Base-by-base conservation (phyloP, 2,113 vertebrate genomes). In the Proterorhinus semilunaris region DNA sequence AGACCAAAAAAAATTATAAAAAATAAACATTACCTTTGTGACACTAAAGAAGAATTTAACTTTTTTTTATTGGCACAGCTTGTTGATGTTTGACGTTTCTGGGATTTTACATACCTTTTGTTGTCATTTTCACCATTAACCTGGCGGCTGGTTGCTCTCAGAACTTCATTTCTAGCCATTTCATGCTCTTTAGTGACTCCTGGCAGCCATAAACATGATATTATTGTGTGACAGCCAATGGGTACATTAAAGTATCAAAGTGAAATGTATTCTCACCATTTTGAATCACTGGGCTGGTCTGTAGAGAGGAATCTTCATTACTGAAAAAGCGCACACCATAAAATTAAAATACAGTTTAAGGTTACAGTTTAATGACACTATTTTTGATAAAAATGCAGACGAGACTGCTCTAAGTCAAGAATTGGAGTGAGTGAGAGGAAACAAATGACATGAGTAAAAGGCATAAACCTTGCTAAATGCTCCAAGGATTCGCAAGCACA, bases 381-480 rank as follows among this genome's bases (percentile, higher is more conserved):
- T 36, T 36, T 4, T 36, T 4, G 27, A 36, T n/a, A n/a, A n/a
- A n/a, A n/a, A n/a, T n/a, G n/a, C n/a, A n/a, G n/a, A n/a, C n/a
- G n/a, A n/a, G n/a, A n/a, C n/a, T n/a, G n/a, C n/a, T n/a, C n/a
- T n/a, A 36, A 36, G 27, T 36, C 27, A 36, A 36, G 27, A 36
- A 36, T 5, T 36, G 4, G 4, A 1, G 27, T 36, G 27, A 36
- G 27, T 36, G 27, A 36, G 27, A 36, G 4, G 27, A 36, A 36
- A 36, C 27, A 36, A 36, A 36, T 36, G 27, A 36, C 27, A 4
- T 3, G 27, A 36, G 27, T 36, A 8, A 59, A 6, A n/a, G 57
- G 51, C 9, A 66, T 69, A 10, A 10, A 84, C 76, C 78, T 44
- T 45, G 13, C 44, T 8, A 15, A 44, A 9, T 15, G 13, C 61